phyloP scores from a whole-genome alignment of 2,113 vertebrate genomes.

The Semicossyphus pulcher region DNA sequence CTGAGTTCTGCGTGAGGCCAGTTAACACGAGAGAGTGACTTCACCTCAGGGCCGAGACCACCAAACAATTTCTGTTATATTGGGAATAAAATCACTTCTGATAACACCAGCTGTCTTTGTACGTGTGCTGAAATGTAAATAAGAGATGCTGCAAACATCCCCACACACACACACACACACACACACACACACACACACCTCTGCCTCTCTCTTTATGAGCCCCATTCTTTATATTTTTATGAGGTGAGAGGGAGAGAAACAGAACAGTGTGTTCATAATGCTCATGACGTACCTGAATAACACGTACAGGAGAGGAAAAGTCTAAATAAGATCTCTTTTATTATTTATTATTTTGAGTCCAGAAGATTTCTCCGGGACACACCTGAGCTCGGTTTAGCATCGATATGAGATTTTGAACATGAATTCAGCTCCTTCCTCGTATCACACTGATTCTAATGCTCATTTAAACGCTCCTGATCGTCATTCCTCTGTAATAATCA shows the following conservation, averaged over 20 bases:
- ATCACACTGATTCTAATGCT: too few species aligned
- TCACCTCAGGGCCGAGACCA: slow-evolving; percentile 44
- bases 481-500: too few species aligned
- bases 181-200: neutral
- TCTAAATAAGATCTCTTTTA: neutral
- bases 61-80: too few species aligned
- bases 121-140: neutral
- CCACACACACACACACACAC: too few species aligned
- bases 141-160: neutral
- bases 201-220: neutral
- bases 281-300: slow-evolving; percentile 15
- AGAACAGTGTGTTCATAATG: neutral
- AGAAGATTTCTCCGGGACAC: too few species aligned
- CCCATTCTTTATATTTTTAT: neutral
- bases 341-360: too few species aligned
- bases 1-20: slow-evolving; percentile 20
- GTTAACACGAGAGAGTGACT: slow-evolving; percentile 61
- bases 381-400: too few species aligned
- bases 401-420: too few species aligned
- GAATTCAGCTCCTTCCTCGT: too few species aligned
- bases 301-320: slow-evolving; percentile 13
- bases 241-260: neutral
- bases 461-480: too few species aligned
- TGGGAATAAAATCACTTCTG: too few species aligned
- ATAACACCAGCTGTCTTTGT: too few species aligned